A percentile compares a stretch with the other conserved stretches of the same genome.
Conservation (phyloP, 2,113 vertebrate species). For the Hymenochirus boettgeri region DNA sequence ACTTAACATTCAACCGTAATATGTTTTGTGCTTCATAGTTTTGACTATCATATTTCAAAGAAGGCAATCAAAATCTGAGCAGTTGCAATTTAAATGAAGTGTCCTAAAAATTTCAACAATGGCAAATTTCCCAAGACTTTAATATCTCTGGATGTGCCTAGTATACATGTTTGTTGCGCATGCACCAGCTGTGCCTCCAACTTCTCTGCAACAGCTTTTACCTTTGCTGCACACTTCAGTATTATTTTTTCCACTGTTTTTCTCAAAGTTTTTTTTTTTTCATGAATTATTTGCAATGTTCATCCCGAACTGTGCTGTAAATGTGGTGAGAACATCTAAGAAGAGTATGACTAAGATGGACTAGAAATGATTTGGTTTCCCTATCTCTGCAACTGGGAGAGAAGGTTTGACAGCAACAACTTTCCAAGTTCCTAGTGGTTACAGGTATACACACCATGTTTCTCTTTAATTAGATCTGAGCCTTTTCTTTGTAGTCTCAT, state of each 20-base stretch:
- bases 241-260: slow-evolving; percentile 46
- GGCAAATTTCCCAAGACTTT: slow-evolving; percentile 10
- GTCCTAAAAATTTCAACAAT: slow-evolving; percentile 39
- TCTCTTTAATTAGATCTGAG: slow-evolving; percentile 60
- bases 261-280: slow-evolving; percentile 47
- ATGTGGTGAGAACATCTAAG: slow-evolving; percentile 54
- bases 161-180: slow-evolving; percentile 19
- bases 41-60: slow-evolving; percentile 35
- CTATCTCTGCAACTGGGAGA: slow-evolving; percentile 5
- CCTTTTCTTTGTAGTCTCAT: slow-evolving; percentile 53
- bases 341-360: slow-evolving; percentile 57
- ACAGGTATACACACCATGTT: slow-evolving; percentile 49
- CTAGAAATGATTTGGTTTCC: background rate
- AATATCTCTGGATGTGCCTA: slow-evolving; percentile 35
- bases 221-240: slow-evolving; percentile 44
- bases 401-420: slow-evolving; percentile 38
- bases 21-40: slow-evolving; percentile 12
- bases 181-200: slow-evolving; percentile 44
- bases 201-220: slow-evolving; percentile 53
- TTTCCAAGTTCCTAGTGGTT: slow-evolving; percentile 43
- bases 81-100: slow-evolving; percentile 32
- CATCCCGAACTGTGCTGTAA: slow-evolving; percentile 43
- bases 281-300: slow-evolving; percentile 40
- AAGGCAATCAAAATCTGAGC: slow-evolving; percentile 44
- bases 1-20: background rate